A percentile compares a stretch with the other conserved stretches of the same genome.
Evolutionary conservation across 2,888 invertebrate genomes (phyloP).

Genomic region (Fabriciana adippe): DNA sequence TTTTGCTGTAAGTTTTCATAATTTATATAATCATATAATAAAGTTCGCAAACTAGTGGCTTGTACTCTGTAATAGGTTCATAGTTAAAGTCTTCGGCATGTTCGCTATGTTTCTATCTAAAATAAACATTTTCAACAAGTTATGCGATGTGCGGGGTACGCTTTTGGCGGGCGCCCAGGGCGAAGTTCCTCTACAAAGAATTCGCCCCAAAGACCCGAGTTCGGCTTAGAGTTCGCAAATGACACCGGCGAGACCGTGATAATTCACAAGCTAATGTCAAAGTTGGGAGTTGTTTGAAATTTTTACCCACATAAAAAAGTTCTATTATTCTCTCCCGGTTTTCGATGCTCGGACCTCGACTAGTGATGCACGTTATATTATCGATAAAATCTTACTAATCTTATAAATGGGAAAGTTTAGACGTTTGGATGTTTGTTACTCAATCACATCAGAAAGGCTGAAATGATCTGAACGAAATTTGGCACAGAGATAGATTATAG

Average conservation of each 20-base stretch:
- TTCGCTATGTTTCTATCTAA: constrained; percentile 36
- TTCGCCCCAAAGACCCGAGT: constrained; percentile 58
- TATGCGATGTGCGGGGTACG: constrained; percentile 41
- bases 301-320: constrained; percentile 68
- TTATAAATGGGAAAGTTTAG: no score
- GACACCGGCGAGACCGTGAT: constrained; percentile 77
- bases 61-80: constrained; percentile 24
- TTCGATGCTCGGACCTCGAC: constrained; percentile 52
- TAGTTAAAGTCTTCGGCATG: constrained; percentile 33
- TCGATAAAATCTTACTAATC: not conserved
- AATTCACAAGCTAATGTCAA: constrained; percentile 78
- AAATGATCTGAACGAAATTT: no score
- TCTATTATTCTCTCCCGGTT: constrained; percentile 61
- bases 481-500: no score
- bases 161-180: constrained; percentile 54
- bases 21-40: constrained; percentile 9
- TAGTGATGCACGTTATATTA: constrained; percentile 47
- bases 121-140: constrained; percentile 52
- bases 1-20: not conserved
- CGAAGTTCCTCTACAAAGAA: constrained; percentile 50
- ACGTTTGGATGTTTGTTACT: no score
- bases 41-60: constrained; percentile 15
- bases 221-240: constrained; percentile 72
- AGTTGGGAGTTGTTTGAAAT: constrained; percentile 74
- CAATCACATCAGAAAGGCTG: no score